phyloP scores from a whole-genome alignment of 2,113 vertebrate genomes.

The Microtus montanus region DNA sequence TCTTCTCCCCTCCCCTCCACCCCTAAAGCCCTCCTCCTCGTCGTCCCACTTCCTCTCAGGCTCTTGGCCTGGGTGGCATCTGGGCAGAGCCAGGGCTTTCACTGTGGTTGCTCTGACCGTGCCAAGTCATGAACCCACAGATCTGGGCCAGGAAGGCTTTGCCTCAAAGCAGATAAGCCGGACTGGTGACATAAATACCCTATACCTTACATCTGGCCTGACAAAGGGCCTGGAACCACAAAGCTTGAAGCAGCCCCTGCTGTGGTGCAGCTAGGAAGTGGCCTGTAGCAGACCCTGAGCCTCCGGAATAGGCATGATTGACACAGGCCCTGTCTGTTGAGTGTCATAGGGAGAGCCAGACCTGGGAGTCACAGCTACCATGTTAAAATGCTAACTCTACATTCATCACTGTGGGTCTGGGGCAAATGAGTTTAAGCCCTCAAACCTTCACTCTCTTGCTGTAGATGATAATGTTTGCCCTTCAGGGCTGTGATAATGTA shows the following conservation, averaged over 20 bases:
- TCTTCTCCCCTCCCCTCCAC: not conserved
- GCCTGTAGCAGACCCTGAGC: not conserved
- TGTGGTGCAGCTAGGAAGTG: not conserved
- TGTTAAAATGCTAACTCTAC: not conserved
- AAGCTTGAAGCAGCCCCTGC: not conserved
- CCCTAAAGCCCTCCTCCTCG: no score
- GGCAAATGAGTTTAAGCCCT: not conserved
- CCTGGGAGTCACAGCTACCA: not conserved
- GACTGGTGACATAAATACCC: not conserved
- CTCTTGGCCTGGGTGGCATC: not conserved
- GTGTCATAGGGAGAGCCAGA: not conserved
- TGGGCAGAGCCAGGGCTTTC: not conserved
- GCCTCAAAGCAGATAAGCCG: slow-evolving; percentile 63
- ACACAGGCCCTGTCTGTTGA: not conserved
- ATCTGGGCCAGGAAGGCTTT: slow-evolving; percentile 53
- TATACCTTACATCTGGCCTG: not conserved
- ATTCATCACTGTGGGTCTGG: not conserved
- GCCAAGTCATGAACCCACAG: slow-evolving; percentile 44
- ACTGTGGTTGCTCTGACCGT: slow-evolving; percentile 32
- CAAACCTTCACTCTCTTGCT: not conserved
- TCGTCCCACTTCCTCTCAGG: not conserved
- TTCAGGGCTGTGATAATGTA: not conserved
- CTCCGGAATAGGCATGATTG: not conserved
- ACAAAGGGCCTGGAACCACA: slow-evolving; percentile 55
- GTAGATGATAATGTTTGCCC: not conserved